phyloP scores from a whole-genome alignment of 2,113 vertebrate species.

The Aspidoscelis tigris region DNA sequence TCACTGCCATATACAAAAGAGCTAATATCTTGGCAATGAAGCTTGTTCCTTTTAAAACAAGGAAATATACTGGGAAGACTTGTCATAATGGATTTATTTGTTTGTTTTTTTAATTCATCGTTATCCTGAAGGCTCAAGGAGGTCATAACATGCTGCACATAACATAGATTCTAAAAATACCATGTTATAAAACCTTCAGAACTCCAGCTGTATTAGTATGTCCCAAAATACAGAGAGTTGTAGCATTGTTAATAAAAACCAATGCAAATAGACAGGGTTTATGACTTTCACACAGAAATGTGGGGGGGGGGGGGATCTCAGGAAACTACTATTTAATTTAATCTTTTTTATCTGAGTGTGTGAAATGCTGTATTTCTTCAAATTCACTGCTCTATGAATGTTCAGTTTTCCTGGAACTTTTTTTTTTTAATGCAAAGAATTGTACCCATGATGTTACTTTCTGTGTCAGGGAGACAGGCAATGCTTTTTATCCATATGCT shows the following conservation, averaged over 20 bases:
- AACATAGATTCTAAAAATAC: conserved; percentile 19
- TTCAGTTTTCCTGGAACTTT: too few species aligned
- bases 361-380: too few species aligned
- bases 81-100: conserved; percentile 32
- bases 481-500: too few species aligned
- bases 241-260: background rate
- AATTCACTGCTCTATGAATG: too few species aligned
- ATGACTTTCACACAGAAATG: conserved; percentile 23
- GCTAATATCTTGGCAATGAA: conserved; percentile 22
- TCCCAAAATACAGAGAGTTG: background rate
- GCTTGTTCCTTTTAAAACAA: conserved; percentile 19
- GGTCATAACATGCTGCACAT: conserved; percentile 12
- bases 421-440: too few species aligned
- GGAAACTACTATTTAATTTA: too few species aligned
- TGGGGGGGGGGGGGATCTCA: too few species aligned
- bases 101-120: conserved; percentile 16
- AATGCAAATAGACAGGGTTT: background rate
- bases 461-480: too few species aligned
- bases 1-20: background rate
- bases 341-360: too few species aligned
- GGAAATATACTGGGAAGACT: conserved; percentile 40
- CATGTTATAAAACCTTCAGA: background rate
- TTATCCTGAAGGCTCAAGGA: conserved; percentile 14
- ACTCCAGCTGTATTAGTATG: background rate
- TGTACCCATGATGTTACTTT: too few species aligned